phyloP scores from a whole-genome alignment of 2,797 vertebrate genomes.

The Arnoldichthys spilopterus region DNA sequence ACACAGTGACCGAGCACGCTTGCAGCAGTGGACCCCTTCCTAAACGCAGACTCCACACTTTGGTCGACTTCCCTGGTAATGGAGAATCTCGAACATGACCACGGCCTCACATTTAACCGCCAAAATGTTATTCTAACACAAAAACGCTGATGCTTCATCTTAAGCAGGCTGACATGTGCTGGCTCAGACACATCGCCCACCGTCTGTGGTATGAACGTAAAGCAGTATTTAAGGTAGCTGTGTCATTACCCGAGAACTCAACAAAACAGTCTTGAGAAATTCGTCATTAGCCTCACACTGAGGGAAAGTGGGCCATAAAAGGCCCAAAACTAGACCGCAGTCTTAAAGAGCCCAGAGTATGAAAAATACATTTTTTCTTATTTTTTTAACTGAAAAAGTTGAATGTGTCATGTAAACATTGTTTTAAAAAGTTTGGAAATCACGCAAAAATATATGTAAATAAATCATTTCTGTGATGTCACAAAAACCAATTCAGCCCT shows the following conservation, averaged over 20 bases:
- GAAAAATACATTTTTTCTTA: too few relatives aligned
- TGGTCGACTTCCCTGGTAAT: constrained; percentile 20
- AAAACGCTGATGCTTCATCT: constrained; percentile 2
- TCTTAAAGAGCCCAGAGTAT: constrained; percentile 26
- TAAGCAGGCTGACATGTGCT: background rate
- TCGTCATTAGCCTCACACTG: constrained; percentile 37
- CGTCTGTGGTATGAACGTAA: background rate
- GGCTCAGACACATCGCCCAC: constrained; percentile 11
- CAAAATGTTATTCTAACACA: constrained; percentile 19
- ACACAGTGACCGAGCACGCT: constrained; percentile 51
- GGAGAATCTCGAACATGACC: background rate
- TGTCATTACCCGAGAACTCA: background rate
- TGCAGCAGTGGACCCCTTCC: constrained; percentile 49
- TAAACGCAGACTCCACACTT: constrained; percentile 51
- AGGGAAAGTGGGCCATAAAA: constrained; percentile 26
- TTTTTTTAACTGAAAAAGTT: too few relatives aligned
- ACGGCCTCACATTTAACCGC: constrained; percentile 1
- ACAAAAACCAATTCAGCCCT: too few relatives aligned
- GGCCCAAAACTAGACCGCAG: constrained; percentile 61
- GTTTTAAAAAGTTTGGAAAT: too few relatives aligned
- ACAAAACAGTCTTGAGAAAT: constrained; percentile 4
- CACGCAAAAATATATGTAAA: too few relatives aligned
- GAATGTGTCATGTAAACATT: too few relatives aligned
- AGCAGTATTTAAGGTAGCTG: constrained; percentile 1
- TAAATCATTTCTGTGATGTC: too few relatives aligned